Percentiles rank a stretch among this genome's conserved stretches.
These are phyloP conservation scores for Scaptomyza polygonia DNA, from an alignment of 2,888 invertebrate genomes.

Conservation along the genomic window DNA sequence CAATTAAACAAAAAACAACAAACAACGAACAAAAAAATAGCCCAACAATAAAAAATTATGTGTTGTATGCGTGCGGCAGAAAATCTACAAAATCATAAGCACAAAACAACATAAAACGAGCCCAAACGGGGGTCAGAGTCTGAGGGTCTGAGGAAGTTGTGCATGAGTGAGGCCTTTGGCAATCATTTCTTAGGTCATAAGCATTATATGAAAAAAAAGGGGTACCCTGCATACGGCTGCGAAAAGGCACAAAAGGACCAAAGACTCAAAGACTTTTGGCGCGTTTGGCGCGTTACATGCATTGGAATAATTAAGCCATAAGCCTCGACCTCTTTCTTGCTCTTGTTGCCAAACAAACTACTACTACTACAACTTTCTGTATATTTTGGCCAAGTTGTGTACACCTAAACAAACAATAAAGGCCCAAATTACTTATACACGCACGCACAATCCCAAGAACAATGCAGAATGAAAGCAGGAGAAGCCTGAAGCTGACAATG, in stretches of 20 bases:
- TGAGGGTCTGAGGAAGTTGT: conserved; percentile 3
- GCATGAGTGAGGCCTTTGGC: conserved; percentile 32
- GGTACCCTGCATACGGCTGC: conserved; percentile 33
- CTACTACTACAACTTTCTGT: conserved; percentile 40
- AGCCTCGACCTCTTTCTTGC: conserved; percentile 79
- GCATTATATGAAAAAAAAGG: conserved; percentile 49
- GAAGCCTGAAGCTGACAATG: conserved; percentile 42
- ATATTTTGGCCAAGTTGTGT: conserved; percentile 61
- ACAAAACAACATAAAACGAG: conserved; percentile 10
- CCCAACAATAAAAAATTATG: conserved; percentile 74
- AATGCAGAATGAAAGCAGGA: not conserved
- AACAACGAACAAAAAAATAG: conserved; percentile 7
- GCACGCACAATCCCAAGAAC: conserved; percentile 54
- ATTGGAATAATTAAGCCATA: conserved; percentile 79
- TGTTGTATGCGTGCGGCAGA: conserved; percentile 63
- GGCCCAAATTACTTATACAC: conserved; percentile 75
- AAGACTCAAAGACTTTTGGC: conserved; percentile 23
- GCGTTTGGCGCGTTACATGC: conserved; percentile 67
- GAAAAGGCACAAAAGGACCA: conserved; percentile 39
- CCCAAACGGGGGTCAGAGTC: conserved; percentile 9
- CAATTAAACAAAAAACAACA: conserved; percentile 56
- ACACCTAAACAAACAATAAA: conserved; percentile 79
- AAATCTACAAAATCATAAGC: conserved; percentile 31
- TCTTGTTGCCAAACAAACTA: conserved; percentile 14
- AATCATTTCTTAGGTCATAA: conserved; percentile 57